A percentile compares a stretch with the other conserved stretches of the same genome.
Evolutionary conservation across 2,888 invertebrate species (phyloP).

Genomic region (Drosophila neonasuta): DNA sequence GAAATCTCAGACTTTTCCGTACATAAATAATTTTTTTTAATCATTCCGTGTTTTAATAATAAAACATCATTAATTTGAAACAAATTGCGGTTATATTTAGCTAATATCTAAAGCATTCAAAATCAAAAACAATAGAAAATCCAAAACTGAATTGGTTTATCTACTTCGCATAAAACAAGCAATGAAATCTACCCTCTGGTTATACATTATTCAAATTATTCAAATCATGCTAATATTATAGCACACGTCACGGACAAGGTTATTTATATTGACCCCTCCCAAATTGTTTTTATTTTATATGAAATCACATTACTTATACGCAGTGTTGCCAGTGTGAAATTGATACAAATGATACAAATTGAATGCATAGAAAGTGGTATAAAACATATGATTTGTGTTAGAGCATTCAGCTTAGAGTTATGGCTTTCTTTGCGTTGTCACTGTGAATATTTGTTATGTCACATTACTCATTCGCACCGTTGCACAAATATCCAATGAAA

Average conservation of each 20-base stretch:
- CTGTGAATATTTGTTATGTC: slow-evolving; percentile 3
- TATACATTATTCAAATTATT: neutral
- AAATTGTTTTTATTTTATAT: neutral
- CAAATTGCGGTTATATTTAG: too few relatives aligned
- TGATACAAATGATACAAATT: neutral
- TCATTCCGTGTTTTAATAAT: too few relatives aligned
- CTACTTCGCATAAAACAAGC: neutral
- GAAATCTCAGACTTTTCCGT: too few relatives aligned
- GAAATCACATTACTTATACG: neutral
- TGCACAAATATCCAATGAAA: slow-evolving; percentile 28
- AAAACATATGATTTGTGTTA: neutral
- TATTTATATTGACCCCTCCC: neutral
- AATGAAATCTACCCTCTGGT: neutral
- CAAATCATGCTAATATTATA: neutral
- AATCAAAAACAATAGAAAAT: neutral
- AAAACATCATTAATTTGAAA: too few relatives aligned
- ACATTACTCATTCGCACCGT: slow-evolving; percentile 35
- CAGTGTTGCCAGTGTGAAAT: neutral
- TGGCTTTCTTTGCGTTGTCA: neutral
- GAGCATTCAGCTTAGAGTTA: neutral
- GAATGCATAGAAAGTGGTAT: neutral
- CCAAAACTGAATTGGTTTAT: neutral
- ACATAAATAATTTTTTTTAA: too few relatives aligned
- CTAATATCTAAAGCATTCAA: too few relatives aligned
- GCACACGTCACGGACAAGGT: neutral